Evolutionary conservation across 2,888 invertebrate species (phyloP).

Genomic region (Aquatica leii): DNA sequence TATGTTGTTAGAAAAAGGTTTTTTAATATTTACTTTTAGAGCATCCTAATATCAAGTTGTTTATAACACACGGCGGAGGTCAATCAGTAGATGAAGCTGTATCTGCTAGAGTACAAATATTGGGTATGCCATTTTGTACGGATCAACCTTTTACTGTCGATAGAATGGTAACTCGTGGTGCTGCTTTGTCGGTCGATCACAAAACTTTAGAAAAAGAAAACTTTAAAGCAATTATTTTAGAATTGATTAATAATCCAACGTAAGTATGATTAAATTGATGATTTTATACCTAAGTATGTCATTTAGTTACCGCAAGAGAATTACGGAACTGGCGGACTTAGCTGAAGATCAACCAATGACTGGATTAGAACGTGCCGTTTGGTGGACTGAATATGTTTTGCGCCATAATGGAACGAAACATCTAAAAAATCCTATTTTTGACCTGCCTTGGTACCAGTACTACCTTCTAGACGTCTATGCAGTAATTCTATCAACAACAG

Average conservation of each 20-base stretch:
- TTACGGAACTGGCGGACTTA: conserved; percentile 32
- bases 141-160: background rate
- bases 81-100: conserved; percentile 3
- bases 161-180: background rate
- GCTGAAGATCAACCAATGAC: conserved; percentile 46
- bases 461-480: conserved; percentile 44
- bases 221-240: background rate
- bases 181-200: background rate
- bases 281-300: too few species aligned
- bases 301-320: conserved; percentile 43
- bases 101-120: background rate
- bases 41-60: background rate
- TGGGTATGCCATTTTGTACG: background rate
- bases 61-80: conserved; percentile 4
- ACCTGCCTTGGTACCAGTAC: conserved; percentile 42
- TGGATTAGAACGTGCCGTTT: conserved; percentile 46
- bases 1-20: background rate
- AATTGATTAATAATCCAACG: conserved; percentile 3
- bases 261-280: too few species aligned
- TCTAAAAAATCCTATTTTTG: conserved; percentile 36
- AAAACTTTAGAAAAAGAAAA: background rate
- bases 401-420: conserved; percentile 45
- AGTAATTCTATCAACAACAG: background rate
- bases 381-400: conserved; percentile 51
- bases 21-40: background rate